These are phyloP conservation scores for Argyresthia goedartella DNA, from an alignment of 2,888 invertebrate genomes.

Conservation along the genomic window DNA sequence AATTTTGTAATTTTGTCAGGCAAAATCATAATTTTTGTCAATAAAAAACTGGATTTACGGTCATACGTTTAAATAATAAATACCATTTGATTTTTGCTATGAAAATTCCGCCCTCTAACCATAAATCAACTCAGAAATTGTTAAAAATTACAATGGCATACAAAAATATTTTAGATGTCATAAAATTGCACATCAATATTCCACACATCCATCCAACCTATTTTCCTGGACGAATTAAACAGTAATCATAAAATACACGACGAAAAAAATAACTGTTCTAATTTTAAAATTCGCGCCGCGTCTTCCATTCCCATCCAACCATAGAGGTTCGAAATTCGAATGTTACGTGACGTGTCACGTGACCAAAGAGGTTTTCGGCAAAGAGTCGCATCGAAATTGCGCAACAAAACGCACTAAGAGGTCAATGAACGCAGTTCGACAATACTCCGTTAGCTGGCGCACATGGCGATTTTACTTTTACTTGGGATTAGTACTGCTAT, in stretches of 20 bases:
- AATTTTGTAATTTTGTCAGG: too few relatives aligned
- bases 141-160: too few relatives aligned
- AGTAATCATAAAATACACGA: constrained; percentile 11
- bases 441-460: constrained; percentile 56
- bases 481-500: constrained; percentile 57
- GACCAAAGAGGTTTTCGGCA: neutral
- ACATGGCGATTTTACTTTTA: constrained; percentile 63
- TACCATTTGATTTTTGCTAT: too few relatives aligned
- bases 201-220: neutral
- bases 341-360: neutral
- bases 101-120: too few relatives aligned
- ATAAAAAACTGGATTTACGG: too few relatives aligned
- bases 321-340: neutral
- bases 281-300: constrained; percentile 56
- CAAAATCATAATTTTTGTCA: too few relatives aligned
- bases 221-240: constrained; percentile 28
- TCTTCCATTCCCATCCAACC: neutral
- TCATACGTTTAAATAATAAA: too few relatives aligned
- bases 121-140: too few relatives aligned
- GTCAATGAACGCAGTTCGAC: constrained; percentile 59
- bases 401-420: constrained; percentile 22
- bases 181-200: neutral
- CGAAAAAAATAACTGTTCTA: constrained; percentile 32
- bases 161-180: neutral
- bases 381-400: constrained; percentile 10